Evolutionary conservation across 1,140 invertebrate species (phyloP).

Genomic region (Tachypleus tridentatus): DNA sequence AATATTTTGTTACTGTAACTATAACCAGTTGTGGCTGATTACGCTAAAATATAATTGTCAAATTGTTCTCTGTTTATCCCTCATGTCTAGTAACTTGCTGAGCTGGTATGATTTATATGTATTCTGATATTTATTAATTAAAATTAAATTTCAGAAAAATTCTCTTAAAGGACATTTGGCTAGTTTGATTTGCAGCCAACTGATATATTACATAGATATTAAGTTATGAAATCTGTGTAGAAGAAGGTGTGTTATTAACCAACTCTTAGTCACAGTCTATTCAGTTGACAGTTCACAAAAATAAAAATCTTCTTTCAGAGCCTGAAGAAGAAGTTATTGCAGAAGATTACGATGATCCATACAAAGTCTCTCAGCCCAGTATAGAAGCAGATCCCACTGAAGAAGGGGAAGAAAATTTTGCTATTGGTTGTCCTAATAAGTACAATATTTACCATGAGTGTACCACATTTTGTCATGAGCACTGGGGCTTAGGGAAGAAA

Average conservation of each 20-base stretch:
- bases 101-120: no score
- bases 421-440: slow-evolving; percentile 87
- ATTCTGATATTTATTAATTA: not conserved
- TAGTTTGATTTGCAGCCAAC: slow-evolving; percentile 13
- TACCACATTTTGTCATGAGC: slow-evolving; percentile 69
- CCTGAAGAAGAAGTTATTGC: slow-evolving; percentile 67
- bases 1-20: no score
- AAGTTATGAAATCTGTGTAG: slow-evolving; percentile 4
- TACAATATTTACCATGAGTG: slow-evolving; percentile 92
- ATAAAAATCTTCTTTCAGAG: slow-evolving; percentile 24
- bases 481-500: slow-evolving; percentile 63
- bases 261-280: slow-evolving; percentile 4
- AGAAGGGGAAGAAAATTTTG: not conserved
- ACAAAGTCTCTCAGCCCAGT: not conserved
- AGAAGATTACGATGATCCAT: slow-evolving; percentile 62
- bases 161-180: slow-evolving; percentile 14
- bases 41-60: no score
- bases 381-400: slow-evolving; percentile 1
- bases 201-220: slow-evolving; percentile 13
- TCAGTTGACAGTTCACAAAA: no score
- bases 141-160: slow-evolving; percentile 2
- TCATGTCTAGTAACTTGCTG: no score
- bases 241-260: slow-evolving; percentile 6
- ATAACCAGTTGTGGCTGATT: no score
- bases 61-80: no score